These are phyloP conservation scores for Pseudomugil tenellus DNA, from an alignment of 2,797 vertebrate species.

Conservation along the genomic window DNA sequence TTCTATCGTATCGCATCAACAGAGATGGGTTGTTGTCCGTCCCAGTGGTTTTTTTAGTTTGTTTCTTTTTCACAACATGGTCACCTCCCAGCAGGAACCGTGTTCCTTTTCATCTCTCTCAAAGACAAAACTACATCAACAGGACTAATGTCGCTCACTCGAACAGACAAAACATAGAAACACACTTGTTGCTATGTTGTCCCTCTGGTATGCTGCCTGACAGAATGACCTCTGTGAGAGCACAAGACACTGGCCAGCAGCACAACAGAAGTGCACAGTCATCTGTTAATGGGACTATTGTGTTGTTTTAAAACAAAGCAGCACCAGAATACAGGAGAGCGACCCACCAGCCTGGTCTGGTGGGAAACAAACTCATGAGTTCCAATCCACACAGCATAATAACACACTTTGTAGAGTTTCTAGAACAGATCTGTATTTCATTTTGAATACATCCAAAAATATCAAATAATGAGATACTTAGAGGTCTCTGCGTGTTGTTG, in stretches of 20 bases:
- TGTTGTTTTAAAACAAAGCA: constrained; percentile 63
- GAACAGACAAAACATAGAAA: constrained; percentile 17
- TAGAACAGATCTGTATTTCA: constrained; percentile 35
- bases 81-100: constrained; percentile 6
- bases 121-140: neutral
- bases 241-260: constrained; percentile 32
- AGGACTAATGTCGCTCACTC: neutral
- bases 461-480: neutral
- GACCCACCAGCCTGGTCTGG: constrained; percentile 17
- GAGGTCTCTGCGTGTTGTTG: neutral
- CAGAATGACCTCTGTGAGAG: constrained; percentile 53
- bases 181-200: constrained; percentile 21
- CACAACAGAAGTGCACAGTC: constrained; percentile 78
- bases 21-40: neutral
- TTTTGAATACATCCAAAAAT: constrained; percentile 10
- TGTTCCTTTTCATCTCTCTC: neutral
- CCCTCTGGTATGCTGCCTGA: constrained; percentile 48
- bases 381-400: constrained; percentile 36
- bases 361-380: constrained; percentile 47
- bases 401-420: constrained; percentile 44
- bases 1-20: neutral
- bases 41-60: neutral
- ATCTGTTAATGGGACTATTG: constrained; percentile 73
- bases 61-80: neutral
- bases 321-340: constrained; percentile 48